Conservation (phyloP, 2,797 vertebrate genomes). For the Uromys caudimaculatus region DNA sequence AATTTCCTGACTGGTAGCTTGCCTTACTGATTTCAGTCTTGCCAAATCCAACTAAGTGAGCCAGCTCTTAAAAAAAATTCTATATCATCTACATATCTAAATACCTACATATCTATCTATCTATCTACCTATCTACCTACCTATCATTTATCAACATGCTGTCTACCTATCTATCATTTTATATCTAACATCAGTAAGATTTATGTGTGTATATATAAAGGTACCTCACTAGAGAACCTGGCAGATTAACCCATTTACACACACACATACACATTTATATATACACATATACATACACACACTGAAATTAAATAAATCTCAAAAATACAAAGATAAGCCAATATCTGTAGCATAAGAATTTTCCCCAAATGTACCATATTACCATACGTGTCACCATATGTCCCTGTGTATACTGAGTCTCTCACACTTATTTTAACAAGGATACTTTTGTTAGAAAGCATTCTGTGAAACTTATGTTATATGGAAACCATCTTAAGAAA, state of each 20-base stretch:
- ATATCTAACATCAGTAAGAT: background rate
- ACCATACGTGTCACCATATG: background rate
- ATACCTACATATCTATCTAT: background rate
- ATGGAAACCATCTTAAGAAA: conserved; percentile 8
- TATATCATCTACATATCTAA: background rate
- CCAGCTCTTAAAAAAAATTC: conserved; percentile 40
- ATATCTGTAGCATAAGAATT: conserved; percentile 42
- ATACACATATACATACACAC: background rate
- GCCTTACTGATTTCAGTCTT: background rate
- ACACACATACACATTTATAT: background rate
- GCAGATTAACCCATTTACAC: background rate
- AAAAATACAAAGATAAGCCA: conserved; percentile 3
- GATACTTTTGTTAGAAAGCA: conserved; percentile 42
- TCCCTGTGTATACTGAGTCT: conserved; percentile 7
- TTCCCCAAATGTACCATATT: background rate
- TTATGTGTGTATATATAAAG: background rate
- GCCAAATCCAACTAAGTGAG: background rate
- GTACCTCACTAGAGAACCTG: background rate
- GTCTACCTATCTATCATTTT: background rate
- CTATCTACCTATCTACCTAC: background rate
- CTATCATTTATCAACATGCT: too few species aligned
- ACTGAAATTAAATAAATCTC: conserved; percentile 6
- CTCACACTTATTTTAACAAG: conserved; percentile 50
- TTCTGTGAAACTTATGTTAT: conserved; percentile 36
- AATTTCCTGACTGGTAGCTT: background rate